Percentiles rank a stretch among this genome's conserved stretches.
These are phyloP conservation scores for Lymantria monacha DNA, from an alignment of 2,888 invertebrate species.

Conservation along the genomic window DNA sequence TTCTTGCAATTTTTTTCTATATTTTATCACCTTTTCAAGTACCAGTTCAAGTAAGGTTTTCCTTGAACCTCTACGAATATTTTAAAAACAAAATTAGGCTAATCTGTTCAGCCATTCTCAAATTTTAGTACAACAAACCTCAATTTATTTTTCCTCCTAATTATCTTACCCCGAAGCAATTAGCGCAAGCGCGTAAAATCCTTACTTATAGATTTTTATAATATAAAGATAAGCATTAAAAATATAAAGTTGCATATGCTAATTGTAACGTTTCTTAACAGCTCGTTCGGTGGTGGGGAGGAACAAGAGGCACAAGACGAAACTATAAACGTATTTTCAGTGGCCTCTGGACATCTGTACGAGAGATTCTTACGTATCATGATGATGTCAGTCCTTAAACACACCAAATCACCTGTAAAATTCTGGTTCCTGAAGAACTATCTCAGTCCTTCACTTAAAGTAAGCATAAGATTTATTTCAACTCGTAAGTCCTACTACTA, in stretches of 20 bases:
- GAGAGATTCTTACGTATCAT: conserved; percentile 98
- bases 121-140: too few relatives aligned
- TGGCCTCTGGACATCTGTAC: conserved; percentile 99
- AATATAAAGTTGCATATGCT: neutral
- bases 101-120: too few relatives aligned
- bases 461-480: conserved; percentile 46
- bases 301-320: conserved; percentile 86
- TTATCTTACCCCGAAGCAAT: too few relatives aligned
- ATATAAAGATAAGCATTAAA: too few relatives aligned
- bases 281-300: conserved; percentile 81
- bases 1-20: too few relatives aligned
- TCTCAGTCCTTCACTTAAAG: conserved; percentile 97
- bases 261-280: conserved; percentile 26
- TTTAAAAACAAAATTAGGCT: too few relatives aligned
- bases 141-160: too few relatives aligned
- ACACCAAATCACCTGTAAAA: conserved; percentile 97
- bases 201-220: too few relatives aligned
- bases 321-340: conserved; percentile 97
- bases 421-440: conserved; percentile 99
- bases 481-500: neutral
- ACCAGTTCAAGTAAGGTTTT: too few relatives aligned
- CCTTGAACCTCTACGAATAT: too few relatives aligned
- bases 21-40: too few relatives aligned
- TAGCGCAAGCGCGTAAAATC: too few relatives aligned
- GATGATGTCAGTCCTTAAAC: conserved; percentile 98